Evolutionary conservation across 2,113 vertebrate genomes (phyloP).

Genomic region (Ramphastos sulfuratus): DNA sequence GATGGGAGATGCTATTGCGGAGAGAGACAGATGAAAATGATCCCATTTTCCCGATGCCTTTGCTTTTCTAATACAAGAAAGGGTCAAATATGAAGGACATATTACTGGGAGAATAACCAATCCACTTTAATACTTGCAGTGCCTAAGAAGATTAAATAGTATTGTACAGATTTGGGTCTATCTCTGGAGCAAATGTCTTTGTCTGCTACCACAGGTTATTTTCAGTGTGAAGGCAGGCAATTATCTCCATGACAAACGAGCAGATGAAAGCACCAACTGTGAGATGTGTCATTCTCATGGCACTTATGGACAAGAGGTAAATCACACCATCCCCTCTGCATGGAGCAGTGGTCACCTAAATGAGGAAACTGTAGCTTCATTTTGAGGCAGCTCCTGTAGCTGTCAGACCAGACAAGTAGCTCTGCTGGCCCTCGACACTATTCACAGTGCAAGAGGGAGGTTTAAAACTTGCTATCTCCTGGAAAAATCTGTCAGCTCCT

Average conservation of each 20-base stretch:
- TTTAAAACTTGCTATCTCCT: rapidly evolving
- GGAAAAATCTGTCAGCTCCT: not conserved
- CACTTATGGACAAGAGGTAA: not conserved
- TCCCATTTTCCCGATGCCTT: slow-evolving; percentile 51
- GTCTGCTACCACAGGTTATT: slow-evolving; percentile 1
- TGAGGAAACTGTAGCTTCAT: not conserved
- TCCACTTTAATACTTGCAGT: slow-evolving; percentile 86
- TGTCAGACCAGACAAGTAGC: not conserved
- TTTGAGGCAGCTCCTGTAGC: rapidly evolving
- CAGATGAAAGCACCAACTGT: not conserved
- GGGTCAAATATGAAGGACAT: slow-evolving; percentile 86
- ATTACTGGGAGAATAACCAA: slow-evolving; percentile 77
- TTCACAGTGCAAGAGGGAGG: not conserved
- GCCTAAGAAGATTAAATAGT: slow-evolving; percentile 89
- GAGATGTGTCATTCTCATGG: rapidly evolving
- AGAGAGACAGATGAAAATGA: slow-evolving; percentile 22
- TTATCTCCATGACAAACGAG: not conserved
- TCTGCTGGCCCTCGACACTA: not conserved
- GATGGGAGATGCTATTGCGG: slow-evolving; percentile 26
- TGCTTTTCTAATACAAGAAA: slow-evolving; percentile 48
- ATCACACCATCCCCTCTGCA: not conserved
- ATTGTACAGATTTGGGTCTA: slow-evolving; percentile 65
- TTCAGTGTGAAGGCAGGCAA: not conserved
- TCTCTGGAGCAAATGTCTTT: slow-evolving; percentile 35
- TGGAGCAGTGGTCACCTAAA: not conserved